Base-by-base conservation (phyloP, 1,140 invertebrate genomes). In the Druon quercuslanigerum region DNA sequence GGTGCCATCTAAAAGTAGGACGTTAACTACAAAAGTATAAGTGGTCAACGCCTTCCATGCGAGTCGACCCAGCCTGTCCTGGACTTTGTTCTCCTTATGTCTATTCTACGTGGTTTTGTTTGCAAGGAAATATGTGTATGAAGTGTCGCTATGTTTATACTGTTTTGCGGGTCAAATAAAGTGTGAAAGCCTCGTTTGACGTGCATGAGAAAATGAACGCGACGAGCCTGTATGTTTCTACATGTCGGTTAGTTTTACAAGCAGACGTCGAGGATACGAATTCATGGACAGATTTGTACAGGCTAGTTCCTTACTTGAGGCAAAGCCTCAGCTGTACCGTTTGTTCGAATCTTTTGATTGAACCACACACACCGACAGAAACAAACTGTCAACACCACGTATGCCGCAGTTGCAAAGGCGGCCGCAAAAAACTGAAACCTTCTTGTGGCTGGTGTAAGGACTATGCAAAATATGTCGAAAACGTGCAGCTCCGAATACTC, bases 331-430 rank as follows among this genome's bases (percentile, higher is more conserved):
- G 96, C 77, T 98, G 97, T 90, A 96, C 96, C 74, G 97, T 98
- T 51, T 98, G 97, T 90, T 95, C 95, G 73, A 95, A 96, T 86
- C 92, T 98, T 75, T 90, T 97, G 60, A 94, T 95, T 70, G 95
- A 96, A 87, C 97, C 97, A 2, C 95, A 95, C 86, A 95, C 95
- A 57, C 96, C 96, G n/a, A 93, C 93, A 6, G 94, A 94, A 83
- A 94, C 94, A n/a, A 94, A 94, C 75, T 98, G 97, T 92, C 95
- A 96, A 89, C 97, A 98, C 91, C 95, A 97, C 91, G 95, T 98
- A 17, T 98, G 97, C 83, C 91, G 92, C n/a, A 88, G 90, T 6
- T 98, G 97, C 88, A 93, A 95, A 84, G 96, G 96, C 66, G 96
- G 96, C 3, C 94, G 95, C 80, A 97, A 97, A 90, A 95, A 95